Evolutionary conservation across 2,113 vertebrate genomes (phyloP).

Genomic region (Ivindomyrus marchei): DNA sequence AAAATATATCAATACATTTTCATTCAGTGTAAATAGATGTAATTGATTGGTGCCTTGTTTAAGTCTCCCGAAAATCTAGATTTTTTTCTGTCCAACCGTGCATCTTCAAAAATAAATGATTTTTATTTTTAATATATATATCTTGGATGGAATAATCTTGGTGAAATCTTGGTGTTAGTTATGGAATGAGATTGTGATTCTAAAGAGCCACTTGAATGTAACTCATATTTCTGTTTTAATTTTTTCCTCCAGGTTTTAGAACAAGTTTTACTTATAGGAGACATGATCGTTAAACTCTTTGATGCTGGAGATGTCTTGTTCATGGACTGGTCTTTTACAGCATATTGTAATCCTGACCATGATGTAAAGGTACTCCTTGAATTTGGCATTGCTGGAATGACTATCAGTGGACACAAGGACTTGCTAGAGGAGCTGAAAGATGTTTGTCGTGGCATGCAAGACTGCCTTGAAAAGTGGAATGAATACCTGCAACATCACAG

Average conservation of each 20-base stretch:
- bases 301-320: slow-evolving; percentile 68
- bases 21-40: neutral
- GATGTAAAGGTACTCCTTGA: slow-evolving; percentile 20
- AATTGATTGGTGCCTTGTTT: neutral
- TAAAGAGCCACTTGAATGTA: neutral
- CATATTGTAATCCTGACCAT: slow-evolving; percentile 50
- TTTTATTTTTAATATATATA: neutral
- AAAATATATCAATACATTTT: neutral
- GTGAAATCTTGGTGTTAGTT: neutral
- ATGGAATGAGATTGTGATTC: neutral
- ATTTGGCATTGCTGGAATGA: slow-evolving; percentile 29
- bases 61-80: neutral
- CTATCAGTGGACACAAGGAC: slow-evolving; percentile 44
- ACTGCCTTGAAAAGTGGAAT: slow-evolving; percentile 58
- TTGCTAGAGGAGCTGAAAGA: slow-evolving; percentile 46
- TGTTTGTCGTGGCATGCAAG: slow-evolving; percentile 62
- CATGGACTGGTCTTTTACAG: slow-evolving; percentile 51
- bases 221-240: neutral
- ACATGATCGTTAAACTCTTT: slow-evolving; percentile 58
- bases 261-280: slow-evolving; percentile 31
- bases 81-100: neutral
- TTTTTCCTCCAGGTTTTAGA: slow-evolving; percentile 25
- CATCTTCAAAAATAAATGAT: neutral
- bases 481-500: slow-evolving; percentile 52
- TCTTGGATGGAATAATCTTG: neutral